These are phyloP conservation scores for Fabriciana adippe DNA, from an alignment of 2,888 invertebrate species.

Conservation along the genomic window DNA sequence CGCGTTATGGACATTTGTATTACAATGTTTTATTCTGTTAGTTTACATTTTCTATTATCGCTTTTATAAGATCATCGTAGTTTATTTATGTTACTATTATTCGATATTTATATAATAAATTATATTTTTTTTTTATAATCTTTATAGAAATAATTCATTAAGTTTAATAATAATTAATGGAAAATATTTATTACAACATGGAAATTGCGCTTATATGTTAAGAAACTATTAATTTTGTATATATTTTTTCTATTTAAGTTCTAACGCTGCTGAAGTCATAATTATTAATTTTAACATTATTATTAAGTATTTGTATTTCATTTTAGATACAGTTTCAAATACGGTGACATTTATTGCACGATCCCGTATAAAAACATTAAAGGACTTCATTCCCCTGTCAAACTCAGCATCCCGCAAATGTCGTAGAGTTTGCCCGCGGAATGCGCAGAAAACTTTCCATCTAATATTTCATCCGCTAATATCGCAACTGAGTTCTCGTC, in stretches of 20 bases:
- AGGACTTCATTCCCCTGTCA: slow-evolving; percentile 62
- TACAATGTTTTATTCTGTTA: background rate
- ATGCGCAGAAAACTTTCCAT: slow-evolving; percentile 60
- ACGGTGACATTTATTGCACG: slow-evolving; percentile 37
- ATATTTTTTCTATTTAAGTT: no score
- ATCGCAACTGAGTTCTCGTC: slow-evolving; percentile 56
- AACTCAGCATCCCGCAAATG: slow-evolving; percentile 73
- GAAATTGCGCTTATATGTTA: no score
- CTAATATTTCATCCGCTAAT: slow-evolving; percentile 69
- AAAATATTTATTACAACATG: no score
- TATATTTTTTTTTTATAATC: no score
- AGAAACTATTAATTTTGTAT: no score
- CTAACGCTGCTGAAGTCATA: no score
- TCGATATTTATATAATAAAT: no score
- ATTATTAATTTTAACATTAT: no score
- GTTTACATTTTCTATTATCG: background rate
- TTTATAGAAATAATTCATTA: no score
- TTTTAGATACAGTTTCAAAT: slow-evolving; percentile 24
- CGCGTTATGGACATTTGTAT: slow-evolving; percentile 38
- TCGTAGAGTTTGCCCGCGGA: slow-evolving; percentile 58
- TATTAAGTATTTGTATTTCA: no score
- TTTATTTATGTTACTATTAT: background rate
- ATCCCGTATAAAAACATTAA: slow-evolving; percentile 48
- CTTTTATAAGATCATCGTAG: no score
- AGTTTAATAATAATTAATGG: no score